Percentiles rank a stretch among this genome's conserved stretches.
Conservation (phyloP, 2,888 invertebrate species). For the Abscondita cerata region DNA sequence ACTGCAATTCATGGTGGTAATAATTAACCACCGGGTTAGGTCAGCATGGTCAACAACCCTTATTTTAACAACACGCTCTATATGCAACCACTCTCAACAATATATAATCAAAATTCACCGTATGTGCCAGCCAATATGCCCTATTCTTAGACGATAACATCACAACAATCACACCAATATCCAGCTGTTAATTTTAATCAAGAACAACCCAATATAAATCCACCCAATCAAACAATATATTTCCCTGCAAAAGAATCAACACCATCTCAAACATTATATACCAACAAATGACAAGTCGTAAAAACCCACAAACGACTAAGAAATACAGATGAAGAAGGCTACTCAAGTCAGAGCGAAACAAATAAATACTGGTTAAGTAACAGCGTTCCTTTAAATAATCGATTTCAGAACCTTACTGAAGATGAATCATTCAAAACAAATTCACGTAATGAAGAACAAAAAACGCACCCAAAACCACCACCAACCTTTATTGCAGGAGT, state of each 20-base stretch:
- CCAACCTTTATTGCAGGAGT: constrained; percentile 14
- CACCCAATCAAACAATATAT: constrained; percentile 9
- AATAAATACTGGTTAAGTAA: constrained; percentile 15
- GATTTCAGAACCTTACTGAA: constrained; percentile 1
- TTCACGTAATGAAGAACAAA: constrained; percentile 5
- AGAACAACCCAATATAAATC: background rate
- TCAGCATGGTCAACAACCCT: background rate
- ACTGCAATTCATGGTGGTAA: background rate
- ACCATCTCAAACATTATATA: background rate
- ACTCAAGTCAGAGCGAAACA: constrained; percentile 12
- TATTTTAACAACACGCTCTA: background rate
- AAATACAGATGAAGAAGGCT: background rate
- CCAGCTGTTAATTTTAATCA: background rate
- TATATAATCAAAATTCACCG: constrained; percentile 1
- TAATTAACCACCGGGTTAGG: background rate
- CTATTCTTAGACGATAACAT: background rate
- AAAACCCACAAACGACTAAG: constrained; percentile 1
- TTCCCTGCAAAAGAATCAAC: background rate
- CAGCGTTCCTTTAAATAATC: constrained; percentile 5
- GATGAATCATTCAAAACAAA: constrained; percentile 13
- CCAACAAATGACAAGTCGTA: constrained; percentile 2
- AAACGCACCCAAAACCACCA: constrained; percentile 7
- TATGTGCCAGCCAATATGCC: constrained; percentile 1
- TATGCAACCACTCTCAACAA: background rate
- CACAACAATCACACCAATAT: background rate